Evolutionary conservation across 2,888 invertebrate species (phyloP).

Genomic region (Lysandra coridon): DNA sequence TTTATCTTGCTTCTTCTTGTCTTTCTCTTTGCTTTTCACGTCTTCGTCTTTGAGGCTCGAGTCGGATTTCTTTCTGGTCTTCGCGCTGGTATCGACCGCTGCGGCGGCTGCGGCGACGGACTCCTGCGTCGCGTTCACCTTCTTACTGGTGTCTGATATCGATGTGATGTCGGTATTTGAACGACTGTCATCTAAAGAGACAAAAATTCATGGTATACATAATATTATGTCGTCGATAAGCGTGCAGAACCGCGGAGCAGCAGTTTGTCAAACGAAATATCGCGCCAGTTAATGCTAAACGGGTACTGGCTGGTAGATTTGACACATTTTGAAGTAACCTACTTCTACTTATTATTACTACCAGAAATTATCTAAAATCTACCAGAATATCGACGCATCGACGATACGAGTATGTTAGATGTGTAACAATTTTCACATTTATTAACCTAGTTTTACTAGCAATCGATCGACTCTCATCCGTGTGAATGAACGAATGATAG

Average conservation of each 20-base stretch:
- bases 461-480: no score
- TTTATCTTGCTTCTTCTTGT: slow-evolving; percentile 54
- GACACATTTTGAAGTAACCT: no score
- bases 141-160: slow-evolving; percentile 56
- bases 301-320: no score
- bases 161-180: slow-evolving; percentile 60
- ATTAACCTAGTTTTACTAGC: no score
- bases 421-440: no score
- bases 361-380: no score
- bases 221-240: no score
- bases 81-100: slow-evolving; percentile 51
- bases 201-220: not conserved
- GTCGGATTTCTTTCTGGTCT: slow-evolving; percentile 68
- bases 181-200: slow-evolving; percentile 59
- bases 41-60: slow-evolving; percentile 71
- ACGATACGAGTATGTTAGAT: no score
- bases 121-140: slow-evolving; percentile 47
- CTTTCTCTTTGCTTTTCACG: slow-evolving; percentile 55
- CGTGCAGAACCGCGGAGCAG: no score
- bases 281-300: no score
- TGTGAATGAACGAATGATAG: not conserved
- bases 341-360: no score
- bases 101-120: slow-evolving; percentile 40
- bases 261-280: not conserved
- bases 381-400: no score